Evolutionary conservation across 2,888 invertebrate species (phyloP), one percentile per base, ranked within the genome.

Genomic region (Scaptomyza polygonia): DNA sequence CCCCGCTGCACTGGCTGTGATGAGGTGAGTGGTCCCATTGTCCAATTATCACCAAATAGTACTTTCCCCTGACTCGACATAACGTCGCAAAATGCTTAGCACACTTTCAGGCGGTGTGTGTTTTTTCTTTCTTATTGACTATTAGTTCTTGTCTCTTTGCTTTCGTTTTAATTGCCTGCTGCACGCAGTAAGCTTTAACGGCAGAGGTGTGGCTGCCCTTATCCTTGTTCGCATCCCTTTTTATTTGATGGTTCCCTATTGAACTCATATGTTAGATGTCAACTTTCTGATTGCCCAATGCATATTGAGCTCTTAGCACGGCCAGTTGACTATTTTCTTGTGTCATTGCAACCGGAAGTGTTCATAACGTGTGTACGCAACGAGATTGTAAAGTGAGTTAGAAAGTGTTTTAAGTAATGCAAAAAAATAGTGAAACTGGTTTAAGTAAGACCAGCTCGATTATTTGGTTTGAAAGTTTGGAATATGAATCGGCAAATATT

Each of bases 1-100:
- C 98, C 99, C 14, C 93, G 99, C 86, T 99, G 99, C 92, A 95
- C 97, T 72, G 96, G 98, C 80, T 99, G 99, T 93, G 99, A 99
- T 93, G 99, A 99, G 97, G 99, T 99, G 91, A 94, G 96, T 85
- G 48, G 32, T 12, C 18, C 4, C 29, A 27, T 11, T 34, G n/a
- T 16, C 27, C 9, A 55, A 34, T 8, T 42, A 51, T 54, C 67
- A 64, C 49, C 70, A 45, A 64, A 75, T 71, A 58, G 56, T 64
- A 9, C 3, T 32, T 14, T 30, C n/a, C 30, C 29, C 9, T 44
- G 11, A 7, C 63, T 12, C 12, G 14, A 45, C 12, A 40, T 49
- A 51, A 9, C 0, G 5, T 39, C 16, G 25, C 9, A n/a, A 61
- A 77, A 77, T 30, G 34, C 58, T 52, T 68, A 56, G 69, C 74